These are phyloP conservation scores for Cydia pomonella DNA, from an alignment of 1,140 invertebrate genomes.

Conservation along the genomic window DNA sequence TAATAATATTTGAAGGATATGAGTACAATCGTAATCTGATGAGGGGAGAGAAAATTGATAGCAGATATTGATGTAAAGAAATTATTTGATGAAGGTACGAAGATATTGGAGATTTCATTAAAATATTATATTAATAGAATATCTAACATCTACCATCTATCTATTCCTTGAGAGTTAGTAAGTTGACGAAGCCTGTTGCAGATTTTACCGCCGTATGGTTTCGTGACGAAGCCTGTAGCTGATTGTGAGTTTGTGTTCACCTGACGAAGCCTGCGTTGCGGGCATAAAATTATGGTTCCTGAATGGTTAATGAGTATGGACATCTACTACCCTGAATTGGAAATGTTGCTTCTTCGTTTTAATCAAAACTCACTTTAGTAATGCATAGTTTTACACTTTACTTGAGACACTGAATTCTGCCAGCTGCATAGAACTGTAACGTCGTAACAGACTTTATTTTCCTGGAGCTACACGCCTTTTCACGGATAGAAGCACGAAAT, in stretches of 20 bases:
- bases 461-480: neutral
- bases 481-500: neutral
- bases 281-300: no score
- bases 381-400: neutral
- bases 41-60: slow-evolving; percentile 1
- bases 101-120: neutral
- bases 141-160: neutral
- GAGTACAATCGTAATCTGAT: neutral
- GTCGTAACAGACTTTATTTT: neutral
- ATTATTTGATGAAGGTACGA: neutral
- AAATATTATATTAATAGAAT: neutral
- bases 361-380: neutral
- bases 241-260: no score
- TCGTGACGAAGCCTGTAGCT: no score
- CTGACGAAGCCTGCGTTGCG: no score
- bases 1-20: neutral
- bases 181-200: no score
- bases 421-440: neutral
- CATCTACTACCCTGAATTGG: no score
- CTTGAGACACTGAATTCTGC: neutral
- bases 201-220: no score
- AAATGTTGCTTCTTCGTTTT: neutral
- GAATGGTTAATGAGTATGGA: no score
- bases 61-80: neutral
- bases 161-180: no score